A percentile compares a stretch with the other conserved stretches of the same genome.
Conservation (phyloP, 1,140 invertebrate species). For the Conus betulinus region DNA sequence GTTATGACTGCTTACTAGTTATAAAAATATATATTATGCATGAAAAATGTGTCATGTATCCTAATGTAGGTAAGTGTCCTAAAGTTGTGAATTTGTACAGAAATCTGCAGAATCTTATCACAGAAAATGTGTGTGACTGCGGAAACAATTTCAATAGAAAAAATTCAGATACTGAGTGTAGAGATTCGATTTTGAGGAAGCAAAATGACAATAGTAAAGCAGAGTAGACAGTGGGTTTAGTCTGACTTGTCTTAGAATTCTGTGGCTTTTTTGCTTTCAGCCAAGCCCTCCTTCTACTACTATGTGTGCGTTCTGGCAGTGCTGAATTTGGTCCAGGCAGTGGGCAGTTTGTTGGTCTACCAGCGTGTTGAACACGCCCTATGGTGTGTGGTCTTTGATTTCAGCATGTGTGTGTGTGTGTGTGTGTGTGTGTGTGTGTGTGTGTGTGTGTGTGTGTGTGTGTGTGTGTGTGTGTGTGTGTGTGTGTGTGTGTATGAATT, state of each 20-base stretch:
- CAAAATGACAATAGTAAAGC: too few relatives aligned
- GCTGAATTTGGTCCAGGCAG: slow-evolving; percentile 84
- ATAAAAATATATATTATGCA: too few relatives aligned
- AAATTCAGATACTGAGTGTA: too few relatives aligned
- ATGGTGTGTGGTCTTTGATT: slow-evolving; percentile 76
- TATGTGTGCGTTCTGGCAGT: slow-evolving; percentile 83
- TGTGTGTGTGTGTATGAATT: not conserved
- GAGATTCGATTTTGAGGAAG: too few relatives aligned
- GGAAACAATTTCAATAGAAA: too few relatives aligned
- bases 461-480: not conserved
- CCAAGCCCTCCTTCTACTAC: slow-evolving; percentile 86
- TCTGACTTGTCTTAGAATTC: slow-evolving; percentile 16
- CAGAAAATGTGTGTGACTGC: too few relatives aligned
- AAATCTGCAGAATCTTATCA: too few relatives aligned
- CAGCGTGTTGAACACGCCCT: slow-evolving; percentile 81
- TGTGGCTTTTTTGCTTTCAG: slow-evolving; percentile 74
- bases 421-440: not conserved
- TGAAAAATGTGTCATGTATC: too few relatives aligned
- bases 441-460: not conserved
- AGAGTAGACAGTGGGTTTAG: not conserved
- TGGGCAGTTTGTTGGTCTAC: slow-evolving; percentile 85
- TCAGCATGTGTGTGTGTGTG: not conserved
- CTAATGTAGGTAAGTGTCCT: too few relatives aligned
- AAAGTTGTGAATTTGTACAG: too few relatives aligned
- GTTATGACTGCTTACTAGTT: too few relatives aligned